These are phyloP conservation scores for Tachystola acroxantha DNA, from an alignment of 2,888 invertebrate genomes.

Conservation along the genomic window DNA sequence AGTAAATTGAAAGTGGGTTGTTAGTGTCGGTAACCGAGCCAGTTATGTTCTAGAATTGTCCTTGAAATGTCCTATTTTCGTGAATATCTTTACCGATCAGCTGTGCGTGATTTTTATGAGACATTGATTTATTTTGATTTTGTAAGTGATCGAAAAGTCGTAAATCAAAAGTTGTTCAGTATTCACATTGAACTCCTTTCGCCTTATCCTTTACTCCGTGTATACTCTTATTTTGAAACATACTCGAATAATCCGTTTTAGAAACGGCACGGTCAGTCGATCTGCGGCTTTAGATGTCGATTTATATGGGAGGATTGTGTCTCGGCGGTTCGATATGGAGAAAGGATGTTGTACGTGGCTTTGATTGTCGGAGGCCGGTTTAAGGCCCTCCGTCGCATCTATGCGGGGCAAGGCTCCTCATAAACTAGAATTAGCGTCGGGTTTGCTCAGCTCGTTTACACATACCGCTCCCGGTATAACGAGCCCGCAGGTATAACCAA, in stretches of 20 bases:
- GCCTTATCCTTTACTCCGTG: no score
- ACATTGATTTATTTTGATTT: no score
- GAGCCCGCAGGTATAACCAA: constrained; percentile 52
- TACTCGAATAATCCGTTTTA: constrained; percentile 9
- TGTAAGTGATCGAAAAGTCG: no score
- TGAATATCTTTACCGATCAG: no score
- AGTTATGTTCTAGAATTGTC: no score
- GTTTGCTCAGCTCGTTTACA: constrained; percentile 70
- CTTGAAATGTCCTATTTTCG: no score
- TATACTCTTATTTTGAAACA: no score
- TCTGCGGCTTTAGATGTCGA: constrained; percentile 33
- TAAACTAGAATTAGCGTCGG: constrained; percentile 75
- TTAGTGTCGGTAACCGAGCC: no score
- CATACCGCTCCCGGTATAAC: constrained; percentile 69
- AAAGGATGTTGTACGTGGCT: constrained; percentile 32
- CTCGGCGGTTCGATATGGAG: constrained; percentile 39
- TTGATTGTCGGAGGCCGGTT: constrained; percentile 57
- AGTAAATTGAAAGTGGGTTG: no score
- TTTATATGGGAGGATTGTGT: constrained; percentile 45
- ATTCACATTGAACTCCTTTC: no score
- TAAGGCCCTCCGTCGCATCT: constrained; percentile 50
- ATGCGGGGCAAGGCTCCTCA: constrained; percentile 54
- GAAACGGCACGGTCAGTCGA: constrained; percentile 23
- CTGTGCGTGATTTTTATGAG: no score
- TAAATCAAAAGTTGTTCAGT: no score